A percentile compares a stretch with the other conserved stretches of the same genome.
Conservation (phyloP, 2,797 vertebrate genomes). For the Mormyrops attenuatus region DNA sequence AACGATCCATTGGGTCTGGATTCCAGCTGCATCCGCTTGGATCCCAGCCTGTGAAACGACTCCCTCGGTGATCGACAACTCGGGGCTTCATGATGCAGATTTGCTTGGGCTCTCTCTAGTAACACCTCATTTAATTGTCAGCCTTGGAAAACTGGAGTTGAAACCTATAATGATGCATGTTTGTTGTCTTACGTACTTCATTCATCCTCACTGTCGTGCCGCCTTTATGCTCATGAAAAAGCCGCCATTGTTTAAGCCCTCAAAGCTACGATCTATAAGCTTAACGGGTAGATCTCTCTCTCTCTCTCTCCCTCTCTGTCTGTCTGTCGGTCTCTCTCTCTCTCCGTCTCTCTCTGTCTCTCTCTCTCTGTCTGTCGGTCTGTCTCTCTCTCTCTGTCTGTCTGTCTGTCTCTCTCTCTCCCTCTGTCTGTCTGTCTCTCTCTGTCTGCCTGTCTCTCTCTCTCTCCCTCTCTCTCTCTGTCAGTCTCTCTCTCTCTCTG, state of each 20-base stretch:
- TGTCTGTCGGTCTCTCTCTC: no score
- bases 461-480: not conserved
- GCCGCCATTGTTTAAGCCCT: constrained; percentile 30
- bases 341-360: no score
- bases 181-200: not conserved
- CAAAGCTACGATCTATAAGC: constrained; percentile 24
- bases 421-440: not conserved
- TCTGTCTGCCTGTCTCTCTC: no score
- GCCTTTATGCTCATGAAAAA: constrained; percentile 13
- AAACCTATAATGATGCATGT: not conserved
- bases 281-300: constrained; percentile 26
- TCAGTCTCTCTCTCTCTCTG: no score
- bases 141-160: not conserved
- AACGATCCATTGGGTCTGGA: not conserved
- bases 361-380: no score
- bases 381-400: no score
- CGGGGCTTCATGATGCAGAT: constrained; percentile 39
- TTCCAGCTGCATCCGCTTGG: not conserved
- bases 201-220: constrained; percentile 14
- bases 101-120: constrained; percentile 31
- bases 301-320: no score
- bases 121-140: constrained; percentile 39
- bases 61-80: constrained; percentile 62
- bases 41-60: not conserved
- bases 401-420: constrained; percentile 4